A percentile compares a stretch with the other conserved stretches of the same genome.
Evolutionary conservation across 2,888 invertebrate species (phyloP).

Genomic region (Phalera bucephala): DNA sequence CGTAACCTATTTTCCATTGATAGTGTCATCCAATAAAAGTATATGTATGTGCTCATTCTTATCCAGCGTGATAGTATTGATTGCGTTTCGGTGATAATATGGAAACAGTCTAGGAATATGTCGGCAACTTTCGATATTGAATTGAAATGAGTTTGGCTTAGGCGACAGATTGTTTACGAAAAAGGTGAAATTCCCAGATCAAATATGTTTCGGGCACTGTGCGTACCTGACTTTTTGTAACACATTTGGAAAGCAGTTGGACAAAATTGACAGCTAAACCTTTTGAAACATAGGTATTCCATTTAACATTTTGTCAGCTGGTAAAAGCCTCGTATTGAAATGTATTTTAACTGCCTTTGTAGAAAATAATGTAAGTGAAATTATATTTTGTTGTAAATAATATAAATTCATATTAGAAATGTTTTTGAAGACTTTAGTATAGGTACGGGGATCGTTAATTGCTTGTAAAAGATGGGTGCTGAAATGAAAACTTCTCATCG

Average conservation of each 20-base stretch:
- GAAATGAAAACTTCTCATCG: no score
- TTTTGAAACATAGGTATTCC: neutral
- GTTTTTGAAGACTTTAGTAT: no score
- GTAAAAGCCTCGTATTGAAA: no score
- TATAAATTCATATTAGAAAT: no score
- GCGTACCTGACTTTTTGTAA: neutral
- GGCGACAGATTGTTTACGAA: neutral
- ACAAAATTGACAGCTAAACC: neutral
- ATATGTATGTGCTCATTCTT: neutral
- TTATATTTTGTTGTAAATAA: no score
- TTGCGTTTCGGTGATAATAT: neutral
- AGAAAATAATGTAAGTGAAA: no score
- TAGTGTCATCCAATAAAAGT: no score
- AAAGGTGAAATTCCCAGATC: neutral
- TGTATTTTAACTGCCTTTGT: no score
- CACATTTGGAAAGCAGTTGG: neutral
- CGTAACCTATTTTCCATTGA: no score
- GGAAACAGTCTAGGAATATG: neutral
- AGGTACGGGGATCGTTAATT: no score
- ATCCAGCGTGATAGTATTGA: neutral
- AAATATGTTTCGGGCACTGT: neutral
- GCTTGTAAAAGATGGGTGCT: no score
- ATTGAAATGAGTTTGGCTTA: neutral
- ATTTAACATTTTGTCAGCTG: conserved; percentile 5
- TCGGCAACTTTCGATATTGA: neutral